Conservation (phyloP, 2,797 vertebrate species). For the Cossypha caffra region DNA sequence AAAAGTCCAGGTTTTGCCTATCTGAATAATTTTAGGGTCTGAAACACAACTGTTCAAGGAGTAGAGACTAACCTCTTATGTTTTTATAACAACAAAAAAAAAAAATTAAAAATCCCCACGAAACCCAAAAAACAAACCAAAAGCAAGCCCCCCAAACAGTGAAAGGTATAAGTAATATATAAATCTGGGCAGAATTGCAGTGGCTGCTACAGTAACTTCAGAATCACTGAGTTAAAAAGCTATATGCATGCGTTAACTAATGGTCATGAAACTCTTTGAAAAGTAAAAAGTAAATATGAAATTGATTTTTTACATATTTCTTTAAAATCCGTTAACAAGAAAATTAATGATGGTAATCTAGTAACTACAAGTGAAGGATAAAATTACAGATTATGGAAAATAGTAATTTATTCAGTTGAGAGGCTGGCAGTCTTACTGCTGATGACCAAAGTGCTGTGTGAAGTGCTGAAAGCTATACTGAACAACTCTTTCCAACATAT, state of each 20-base stretch:
- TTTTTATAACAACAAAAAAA: neutral
- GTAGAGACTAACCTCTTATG: neutral
- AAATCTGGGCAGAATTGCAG: neutral
- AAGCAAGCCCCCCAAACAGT: neutral
- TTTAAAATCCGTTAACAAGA: neutral
- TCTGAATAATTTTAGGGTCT: neutral
- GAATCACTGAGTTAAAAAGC: neutral
- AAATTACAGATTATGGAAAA: neutral
- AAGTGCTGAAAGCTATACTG: neutral
- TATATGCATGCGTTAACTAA: neutral
- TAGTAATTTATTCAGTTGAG: neutral
- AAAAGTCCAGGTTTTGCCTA: neutral
- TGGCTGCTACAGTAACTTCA: neutral
- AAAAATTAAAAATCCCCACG: neutral
- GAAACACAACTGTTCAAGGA: neutral
- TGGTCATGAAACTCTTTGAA: neutral
- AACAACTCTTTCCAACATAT: neutral
- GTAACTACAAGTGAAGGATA: neutral
- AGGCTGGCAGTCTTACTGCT: rapidly evolving
- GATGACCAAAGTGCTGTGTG: neutral
- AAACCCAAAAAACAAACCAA: neutral
- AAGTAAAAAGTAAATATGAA: neutral
- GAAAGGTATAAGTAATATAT: neutral
- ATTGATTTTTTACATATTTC: neutral
- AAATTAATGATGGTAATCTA: neutral